Base-by-base conservation (phyloP, 2,888 invertebrate genomes). In the Crocallis elinguaria region DNA sequence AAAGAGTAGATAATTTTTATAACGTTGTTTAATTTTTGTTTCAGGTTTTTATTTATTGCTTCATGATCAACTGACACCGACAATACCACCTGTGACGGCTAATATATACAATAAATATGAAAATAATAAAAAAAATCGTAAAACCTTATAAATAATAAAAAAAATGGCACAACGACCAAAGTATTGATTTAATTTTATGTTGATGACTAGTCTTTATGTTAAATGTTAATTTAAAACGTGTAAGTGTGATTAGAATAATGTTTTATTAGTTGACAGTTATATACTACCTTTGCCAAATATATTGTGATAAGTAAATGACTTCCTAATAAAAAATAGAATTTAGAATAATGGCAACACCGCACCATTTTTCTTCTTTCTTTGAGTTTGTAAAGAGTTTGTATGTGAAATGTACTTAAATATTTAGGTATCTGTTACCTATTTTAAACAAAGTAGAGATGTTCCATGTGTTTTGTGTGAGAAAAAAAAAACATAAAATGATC, bases 121-220 rank as follows among this genome's bases (percentile, higher is more conserved):
- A 74, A 74, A 66, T 71, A 66, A 65, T 66, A 69, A 72, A 76
- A 88, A 91, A 90, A 88, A 87, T 80, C 60, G 82, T 69, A 88
- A 90, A 90, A 87, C 46, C 71, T 69, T 69, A 27, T 76, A 78
- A 87, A 87, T 69, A 66, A 65, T 73, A 88, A 91, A n/a, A 91
- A 91, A 91, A 91, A 90, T 91, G 91, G 90, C 89, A 88, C 91
- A 88, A 89, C 88, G 90, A 90, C 90, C 90, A 89, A 90, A 88
- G 86, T 85, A 32, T 45, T 39, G 35, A 66, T 72, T 77, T 82
- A 80, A 64, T 74, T 75, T 77, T 84, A 85, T 84, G 81, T 78
- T 79, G 49, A 43, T 48, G 69, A 78, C 83, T 88, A 88, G 86
- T 86, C 83, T 79, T 83, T 71, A 69, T 66, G 57, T 59, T 69